Conservation (phyloP, 2,888 invertebrate genomes). For the Trissolcus japonicus region DNA sequence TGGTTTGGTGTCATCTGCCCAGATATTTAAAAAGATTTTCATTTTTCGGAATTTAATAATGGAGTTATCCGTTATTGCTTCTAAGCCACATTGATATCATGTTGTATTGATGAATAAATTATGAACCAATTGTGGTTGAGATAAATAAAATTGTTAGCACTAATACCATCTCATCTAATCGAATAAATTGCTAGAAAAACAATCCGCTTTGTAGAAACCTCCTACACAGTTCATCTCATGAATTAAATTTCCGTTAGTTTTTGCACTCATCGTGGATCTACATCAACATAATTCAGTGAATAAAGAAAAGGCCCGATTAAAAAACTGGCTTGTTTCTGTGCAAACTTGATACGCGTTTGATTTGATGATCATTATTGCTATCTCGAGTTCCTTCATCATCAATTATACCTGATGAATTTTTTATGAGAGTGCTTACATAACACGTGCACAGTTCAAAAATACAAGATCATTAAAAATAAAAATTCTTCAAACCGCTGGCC, state of each 20-base stretch:
- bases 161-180: no score
- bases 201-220: slow-evolving; percentile 30
- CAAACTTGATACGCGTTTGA: slow-evolving; percentile 15
- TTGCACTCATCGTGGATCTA: slow-evolving; percentile 33
- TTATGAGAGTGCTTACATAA: slow-evolving; percentile 12
- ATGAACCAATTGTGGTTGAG: no score
- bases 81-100: no score
- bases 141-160: no score
- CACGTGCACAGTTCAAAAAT: not conserved
- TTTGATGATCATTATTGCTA: slow-evolving; percentile 21
- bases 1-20: no score
- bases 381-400: slow-evolving; percentile 10
- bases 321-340: slow-evolving; percentile 22
- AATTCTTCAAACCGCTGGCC: not conserved
- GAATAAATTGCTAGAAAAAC: slow-evolving; percentile 15
- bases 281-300: slow-evolving; percentile 34
- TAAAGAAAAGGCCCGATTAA: slow-evolving; percentile 36
- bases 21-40: no score
- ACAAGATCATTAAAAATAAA: not conserved
- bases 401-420: slow-evolving; percentile 18
- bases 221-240: slow-evolving; percentile 23
- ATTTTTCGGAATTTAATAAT: no score
- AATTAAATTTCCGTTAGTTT: slow-evolving; percentile 52
- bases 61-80: no score
- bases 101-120: no score